A percentile compares a stretch with the other conserved stretches of the same genome.
These are phyloP conservation scores for Parauchenoglanis ngamensis DNA, from an alignment of 2,797 vertebrate species.

Conservation along the genomic window DNA sequence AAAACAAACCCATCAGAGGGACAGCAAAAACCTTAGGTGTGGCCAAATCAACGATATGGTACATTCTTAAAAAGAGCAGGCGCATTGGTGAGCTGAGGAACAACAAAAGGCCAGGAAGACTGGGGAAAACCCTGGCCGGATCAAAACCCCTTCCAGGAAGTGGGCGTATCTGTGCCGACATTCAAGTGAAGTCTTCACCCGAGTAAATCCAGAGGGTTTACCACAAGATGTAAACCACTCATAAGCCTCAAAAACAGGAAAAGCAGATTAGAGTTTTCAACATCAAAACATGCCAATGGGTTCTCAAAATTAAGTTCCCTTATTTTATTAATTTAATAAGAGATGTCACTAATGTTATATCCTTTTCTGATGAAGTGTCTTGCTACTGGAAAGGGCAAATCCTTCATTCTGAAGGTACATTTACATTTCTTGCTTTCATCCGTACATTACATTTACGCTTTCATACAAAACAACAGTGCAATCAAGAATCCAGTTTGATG, in stretches of 20 bases:
- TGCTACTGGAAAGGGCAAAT: too few species aligned
- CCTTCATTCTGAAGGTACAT: not conserved
- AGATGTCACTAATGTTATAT: not conserved
- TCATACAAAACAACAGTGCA: not conserved
- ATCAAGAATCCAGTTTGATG: too few species aligned
- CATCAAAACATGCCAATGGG: not conserved
- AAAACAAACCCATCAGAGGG: not conserved
- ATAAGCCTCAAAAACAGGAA: not conserved
- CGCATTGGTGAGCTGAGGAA: not conserved
- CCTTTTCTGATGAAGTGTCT: not conserved
- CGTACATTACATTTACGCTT: not conserved
- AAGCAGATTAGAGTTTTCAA: not conserved
- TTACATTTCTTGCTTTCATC: not conserved
- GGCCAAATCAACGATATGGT: not conserved
- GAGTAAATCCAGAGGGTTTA: not conserved
- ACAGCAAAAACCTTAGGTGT: not conserved
- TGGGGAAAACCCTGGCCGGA: not conserved
- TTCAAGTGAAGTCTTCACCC: not conserved
- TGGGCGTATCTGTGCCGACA: not conserved
- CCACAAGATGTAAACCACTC: not conserved
- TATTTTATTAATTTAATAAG: not conserved
- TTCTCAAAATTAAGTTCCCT: not conserved
- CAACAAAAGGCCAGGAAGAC: not conserved
- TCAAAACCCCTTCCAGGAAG: not conserved
- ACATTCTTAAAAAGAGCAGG: not conserved